phyloP scores from a whole-genome alignment of 2,888 invertebrate species.

The Chironomus riparius region DNA sequence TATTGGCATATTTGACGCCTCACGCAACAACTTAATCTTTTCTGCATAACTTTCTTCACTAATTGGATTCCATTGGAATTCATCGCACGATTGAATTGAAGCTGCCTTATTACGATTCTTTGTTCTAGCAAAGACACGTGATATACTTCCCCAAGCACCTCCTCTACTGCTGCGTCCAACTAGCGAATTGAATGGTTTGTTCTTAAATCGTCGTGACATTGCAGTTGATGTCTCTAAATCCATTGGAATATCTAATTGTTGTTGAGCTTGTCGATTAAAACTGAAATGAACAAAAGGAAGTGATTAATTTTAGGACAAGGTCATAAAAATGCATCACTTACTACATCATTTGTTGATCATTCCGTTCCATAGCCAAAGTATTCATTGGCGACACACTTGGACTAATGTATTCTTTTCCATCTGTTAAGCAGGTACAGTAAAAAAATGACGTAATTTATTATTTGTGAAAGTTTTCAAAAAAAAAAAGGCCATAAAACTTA shows the following conservation, averaged over 20 bases:
- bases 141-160: constrained; percentile 82
- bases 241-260: constrained; percentile 72
- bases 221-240: constrained; percentile 56
- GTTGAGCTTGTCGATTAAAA: constrained; percentile 35
- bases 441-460: neutral
- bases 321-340: neutral
- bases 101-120: constrained; percentile 67
- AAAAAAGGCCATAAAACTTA: constrained; percentile 31
- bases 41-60: constrained; percentile 42
- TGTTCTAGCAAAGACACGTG: constrained; percentile 77
- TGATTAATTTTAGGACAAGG: neutral
- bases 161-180: constrained; percentile 53
- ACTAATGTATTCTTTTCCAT: constrained; percentile 68
- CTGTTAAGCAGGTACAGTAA: constrained; percentile 41
- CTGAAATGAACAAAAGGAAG: neutral
- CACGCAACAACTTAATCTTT: constrained; percentile 52
- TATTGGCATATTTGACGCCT: constrained; percentile 76
- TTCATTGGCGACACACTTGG: constrained; percentile 75
- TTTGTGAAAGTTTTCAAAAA: neutral
- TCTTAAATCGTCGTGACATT: constrained; percentile 41
- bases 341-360: constrained; percentile 6
- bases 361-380: constrained; percentile 29
- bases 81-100: constrained; percentile 30
- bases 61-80: constrained; percentile 40
- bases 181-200: constrained; percentile 32